phyloP scores from a whole-genome alignment of 1,140 invertebrate species.

The Drosophila asahinai region DNA sequence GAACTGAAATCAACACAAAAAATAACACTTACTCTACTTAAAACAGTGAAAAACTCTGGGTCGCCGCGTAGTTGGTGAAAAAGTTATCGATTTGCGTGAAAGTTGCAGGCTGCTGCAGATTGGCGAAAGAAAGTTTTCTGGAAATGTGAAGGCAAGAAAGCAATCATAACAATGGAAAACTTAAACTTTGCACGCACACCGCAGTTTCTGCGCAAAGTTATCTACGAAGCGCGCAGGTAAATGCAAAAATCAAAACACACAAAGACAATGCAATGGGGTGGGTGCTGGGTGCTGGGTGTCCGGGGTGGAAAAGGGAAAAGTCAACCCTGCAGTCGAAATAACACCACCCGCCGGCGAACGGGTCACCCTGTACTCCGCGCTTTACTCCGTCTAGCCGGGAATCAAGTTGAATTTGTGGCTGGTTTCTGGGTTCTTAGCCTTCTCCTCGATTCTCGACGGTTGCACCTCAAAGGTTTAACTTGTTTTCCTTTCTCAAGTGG shows the following conservation, averaged over 20 bases:
- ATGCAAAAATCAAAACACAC: constrained; percentile 44
- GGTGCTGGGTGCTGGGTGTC: background rate
- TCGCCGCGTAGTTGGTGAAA: constrained; percentile 35
- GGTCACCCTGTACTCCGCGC: constrained; percentile 29
- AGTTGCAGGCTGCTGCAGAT: constrained; percentile 58
- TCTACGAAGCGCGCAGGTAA: constrained; percentile 82
- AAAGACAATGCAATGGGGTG: constrained; percentile 28
- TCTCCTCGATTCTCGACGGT: constrained; percentile 35
- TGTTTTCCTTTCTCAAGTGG: constrained; percentile 50
- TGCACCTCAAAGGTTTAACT: constrained; percentile 79
- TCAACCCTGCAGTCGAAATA: constrained; percentile 45
- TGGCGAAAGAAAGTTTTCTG: constrained; percentile 67
- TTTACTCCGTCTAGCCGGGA: constrained; percentile 27
- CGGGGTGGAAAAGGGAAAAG: constrained; percentile 15
- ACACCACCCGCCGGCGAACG: constrained; percentile 32
- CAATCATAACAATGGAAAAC: constrained; percentile 76
- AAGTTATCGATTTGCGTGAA: constrained; percentile 72
- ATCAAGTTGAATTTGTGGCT: constrained; percentile 25
- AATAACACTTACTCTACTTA: background rate
- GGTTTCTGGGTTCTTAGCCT: constrained; percentile 40
- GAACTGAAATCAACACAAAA: background rate
- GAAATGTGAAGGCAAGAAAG: constrained; percentile 38
- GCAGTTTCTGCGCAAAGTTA: constrained; percentile 84
- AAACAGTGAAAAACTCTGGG: background rate
- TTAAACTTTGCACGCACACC: constrained; percentile 84